Conservation (phyloP, 2,113 vertebrate genomes). For the Aplodontia rufa region DNA sequence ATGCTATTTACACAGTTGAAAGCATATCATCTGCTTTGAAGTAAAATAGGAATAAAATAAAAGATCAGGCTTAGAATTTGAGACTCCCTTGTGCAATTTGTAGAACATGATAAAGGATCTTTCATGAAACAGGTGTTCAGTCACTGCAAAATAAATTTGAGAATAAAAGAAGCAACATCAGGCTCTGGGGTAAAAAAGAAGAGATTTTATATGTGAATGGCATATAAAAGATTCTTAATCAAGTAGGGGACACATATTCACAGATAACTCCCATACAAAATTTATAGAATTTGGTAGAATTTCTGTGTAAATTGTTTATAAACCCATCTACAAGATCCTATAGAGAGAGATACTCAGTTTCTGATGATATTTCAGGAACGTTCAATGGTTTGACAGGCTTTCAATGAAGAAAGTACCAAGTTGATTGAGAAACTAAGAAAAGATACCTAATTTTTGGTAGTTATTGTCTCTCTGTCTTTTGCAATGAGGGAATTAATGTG, state of each 20-base stretch:
- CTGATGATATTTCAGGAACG: background rate
- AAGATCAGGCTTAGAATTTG: background rate
- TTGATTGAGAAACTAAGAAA: background rate
- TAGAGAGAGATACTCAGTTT: background rate
- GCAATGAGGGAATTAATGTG: background rate
- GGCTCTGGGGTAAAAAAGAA: background rate
- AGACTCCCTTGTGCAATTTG: background rate
- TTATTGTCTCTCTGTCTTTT: background rate
- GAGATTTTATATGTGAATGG: background rate
- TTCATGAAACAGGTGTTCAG: constrained; percentile 43
- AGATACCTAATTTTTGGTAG: background rate
- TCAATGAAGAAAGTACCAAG: background rate
- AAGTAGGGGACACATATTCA: background rate
- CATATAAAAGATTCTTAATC: background rate
- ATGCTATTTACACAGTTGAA: background rate
- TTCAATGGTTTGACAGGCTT: background rate
- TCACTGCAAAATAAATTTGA: constrained; percentile 43
- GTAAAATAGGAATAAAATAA: constrained; percentile 1
- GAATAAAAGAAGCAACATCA: background rate
- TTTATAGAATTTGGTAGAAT: background rate
- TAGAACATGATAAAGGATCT: background rate
- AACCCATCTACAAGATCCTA: background rate
- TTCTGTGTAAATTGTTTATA: background rate
- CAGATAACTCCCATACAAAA: background rate
- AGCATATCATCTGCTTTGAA: background rate